A percentile compares a stretch with the other conserved stretches of the same genome.
phyloP scores from a whole-genome alignment of 1,140 invertebrate genomes.

The Manduca sexta region DNA sequence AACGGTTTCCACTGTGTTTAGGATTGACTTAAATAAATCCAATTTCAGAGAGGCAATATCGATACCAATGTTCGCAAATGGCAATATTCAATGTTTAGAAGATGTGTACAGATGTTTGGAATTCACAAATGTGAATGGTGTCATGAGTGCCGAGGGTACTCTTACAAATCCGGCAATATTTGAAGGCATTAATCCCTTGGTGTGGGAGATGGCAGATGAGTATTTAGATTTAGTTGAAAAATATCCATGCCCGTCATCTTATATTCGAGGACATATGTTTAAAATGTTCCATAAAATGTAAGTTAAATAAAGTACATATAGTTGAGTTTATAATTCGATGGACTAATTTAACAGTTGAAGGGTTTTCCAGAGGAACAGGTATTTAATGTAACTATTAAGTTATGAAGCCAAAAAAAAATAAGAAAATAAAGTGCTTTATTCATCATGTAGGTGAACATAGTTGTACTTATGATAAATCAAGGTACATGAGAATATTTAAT shows the following conservation, averaged over 20 bases:
- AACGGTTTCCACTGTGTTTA: no score
- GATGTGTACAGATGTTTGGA: conserved; percentile 91
- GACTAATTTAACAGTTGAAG: no score
- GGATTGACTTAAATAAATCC: no score
- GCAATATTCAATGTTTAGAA: conserved; percentile 94
- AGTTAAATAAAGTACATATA: conserved; percentile 62
- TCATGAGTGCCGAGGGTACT: conserved; percentile 95
- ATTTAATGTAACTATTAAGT: no score
- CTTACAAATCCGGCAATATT: conserved; percentile 96
- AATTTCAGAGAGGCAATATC: conserved; percentile 84
- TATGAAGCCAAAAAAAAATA: no score
- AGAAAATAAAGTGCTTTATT: no score
- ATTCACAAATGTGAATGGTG: conserved; percentile 90
- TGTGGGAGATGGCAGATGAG: conserved; percentile 92
- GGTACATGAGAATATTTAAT: no score
- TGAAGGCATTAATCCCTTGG: conserved; percentile 80
- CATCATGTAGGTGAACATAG: no score
- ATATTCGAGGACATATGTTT: conserved; percentile 95
- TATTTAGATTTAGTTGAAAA: conserved; percentile 89
- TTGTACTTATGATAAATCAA: no score
- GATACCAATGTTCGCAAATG: conserved; percentile 97
- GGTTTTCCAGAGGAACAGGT: no score
- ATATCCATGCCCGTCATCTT: conserved; percentile 93
- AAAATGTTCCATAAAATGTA: conserved; percentile 98
- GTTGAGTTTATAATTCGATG: no score